These are phyloP conservation scores for Leptinotarsa tumamoca DNA, from an alignment of 2,888 invertebrate genomes.

Conservation along the genomic window DNA sequence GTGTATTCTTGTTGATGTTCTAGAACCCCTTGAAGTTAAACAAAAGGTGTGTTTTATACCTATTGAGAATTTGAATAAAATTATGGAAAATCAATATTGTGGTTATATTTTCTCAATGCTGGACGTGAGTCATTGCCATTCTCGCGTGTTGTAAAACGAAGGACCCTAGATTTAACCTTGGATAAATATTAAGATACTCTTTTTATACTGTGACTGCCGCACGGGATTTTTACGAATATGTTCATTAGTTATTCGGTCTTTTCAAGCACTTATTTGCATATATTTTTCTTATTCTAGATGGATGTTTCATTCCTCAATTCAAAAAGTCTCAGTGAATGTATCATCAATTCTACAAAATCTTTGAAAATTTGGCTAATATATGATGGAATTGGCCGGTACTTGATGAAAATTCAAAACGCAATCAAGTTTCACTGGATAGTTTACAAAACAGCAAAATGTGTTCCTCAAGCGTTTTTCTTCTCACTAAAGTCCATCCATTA, in stretches of 20 bases:
- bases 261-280: too few relatives aligned
- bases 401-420: too few relatives aligned
- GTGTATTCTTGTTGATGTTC: neutral
- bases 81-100: slow-evolving; percentile 15
- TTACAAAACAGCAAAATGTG: too few relatives aligned
- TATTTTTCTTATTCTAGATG: too few relatives aligned
- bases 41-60: neutral
- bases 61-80: slow-evolving; percentile 1
- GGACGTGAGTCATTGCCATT: slow-evolving; percentile 11
- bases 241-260: neutral
- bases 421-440: too few relatives aligned
- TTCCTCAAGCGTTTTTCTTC: too few relatives aligned
- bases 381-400: too few relatives aligned
- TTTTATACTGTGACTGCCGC: neutral
- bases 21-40: neutral
- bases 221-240: neutral
- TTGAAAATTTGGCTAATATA: too few relatives aligned
- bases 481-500: too few relatives aligned
- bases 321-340: too few relatives aligned
- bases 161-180: slow-evolving; percentile 1
- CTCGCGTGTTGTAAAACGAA: slow-evolving; percentile 6
- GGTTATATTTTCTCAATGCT: neutral
- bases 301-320: too few relatives aligned
- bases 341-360: too few relatives aligned
- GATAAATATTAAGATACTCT: neutral